These are phyloP conservation scores for Carterocephalus palaemon DNA, from an alignment of 2,888 invertebrate genomes.

Conservation along the genomic window DNA sequence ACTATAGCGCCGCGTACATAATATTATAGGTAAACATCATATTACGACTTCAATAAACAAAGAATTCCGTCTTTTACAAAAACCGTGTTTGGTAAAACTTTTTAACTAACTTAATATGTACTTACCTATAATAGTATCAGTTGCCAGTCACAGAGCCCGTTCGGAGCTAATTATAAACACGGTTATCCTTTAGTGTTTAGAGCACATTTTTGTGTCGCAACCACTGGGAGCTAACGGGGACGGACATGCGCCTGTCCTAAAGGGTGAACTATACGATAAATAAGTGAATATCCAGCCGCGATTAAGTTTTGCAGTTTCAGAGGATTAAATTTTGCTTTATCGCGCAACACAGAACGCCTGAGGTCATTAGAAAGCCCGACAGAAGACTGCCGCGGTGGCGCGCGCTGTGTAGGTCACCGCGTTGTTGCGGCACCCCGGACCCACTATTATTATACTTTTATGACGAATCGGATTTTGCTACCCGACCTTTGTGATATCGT, in stretches of 20 bases:
- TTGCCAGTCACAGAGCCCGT: constrained; percentile 42
- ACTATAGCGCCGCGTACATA: constrained; percentile 8
- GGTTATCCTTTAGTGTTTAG: constrained; percentile 58
- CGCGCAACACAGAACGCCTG: constrained; percentile 71
- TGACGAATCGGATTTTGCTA: constrained; percentile 76
- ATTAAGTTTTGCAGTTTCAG: constrained; percentile 50
- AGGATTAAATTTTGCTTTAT: constrained; percentile 49
- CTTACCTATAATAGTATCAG: constrained; percentile 45
- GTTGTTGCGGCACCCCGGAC: constrained; percentile 75
- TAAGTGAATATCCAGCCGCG: constrained; percentile 53
- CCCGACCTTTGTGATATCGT: constrained; percentile 53
- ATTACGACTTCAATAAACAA: constrained; percentile 11
- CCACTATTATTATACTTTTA: constrained; percentile 79
- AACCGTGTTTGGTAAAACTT: no score
- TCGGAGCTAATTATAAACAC: constrained; percentile 59
- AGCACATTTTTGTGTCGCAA: constrained; percentile 62
- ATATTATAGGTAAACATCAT: constrained; percentile 20
- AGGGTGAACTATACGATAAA: constrained; percentile 55
- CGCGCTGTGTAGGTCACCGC: constrained; percentile 73
- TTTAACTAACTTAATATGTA: constrained; percentile 32
- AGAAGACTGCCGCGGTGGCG: constrained; percentile 75
- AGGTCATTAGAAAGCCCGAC: constrained; percentile 76
- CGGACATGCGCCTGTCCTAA: constrained; percentile 63
- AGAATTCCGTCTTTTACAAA: no score
- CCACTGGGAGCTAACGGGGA: constrained; percentile 39